Evolutionary conservation across 2,888 invertebrate species (phyloP), one percentile per base, ranked within the genome.

Genomic region (Lochmaea capreae): DNA sequence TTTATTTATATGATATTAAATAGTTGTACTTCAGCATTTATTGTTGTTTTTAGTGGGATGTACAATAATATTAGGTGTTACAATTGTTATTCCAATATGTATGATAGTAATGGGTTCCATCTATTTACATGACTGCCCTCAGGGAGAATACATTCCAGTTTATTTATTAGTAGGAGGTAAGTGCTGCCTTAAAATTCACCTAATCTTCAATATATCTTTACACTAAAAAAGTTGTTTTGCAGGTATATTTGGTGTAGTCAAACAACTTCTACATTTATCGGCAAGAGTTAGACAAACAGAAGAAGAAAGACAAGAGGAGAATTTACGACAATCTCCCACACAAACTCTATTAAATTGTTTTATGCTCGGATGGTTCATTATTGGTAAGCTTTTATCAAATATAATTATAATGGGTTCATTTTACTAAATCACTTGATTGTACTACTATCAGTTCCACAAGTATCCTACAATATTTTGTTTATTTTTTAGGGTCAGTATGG

Each of bases 31-130:
- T 59, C 4, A 16, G 26, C 49, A 65, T 42, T 58, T 67, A n/a
- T 16, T 70, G 46, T 59, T 59, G 67, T 65, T 77, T 76, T 72
- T 52, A 92, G 92, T 92, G 84, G 92, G 92, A 22, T 92, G 91
- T 84, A 91, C 91, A 43, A 89, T 92, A 75, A 89, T 91, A 75
- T 85, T 92, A 77, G 92, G 90, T 57, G 86, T 92, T 63, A 89
- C 91, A 14, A 88, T 92, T 81, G 90, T 91, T 33, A 88, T 93
- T 78, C 93, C 93, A 67, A 88, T 93, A 77, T 89, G 90, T 78
- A 93, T 93, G 93, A 90, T 93, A 79, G 89, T 91, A 22, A 90
- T 93, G 83, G 93, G 92, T 65, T 88, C 90, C 39, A 84, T 91
- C 58, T 91, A 92, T 85, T 86, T 92, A 77, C 86, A 92, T 81